Evolutionary conservation across 2,888 invertebrate species (phyloP).

Genomic region (Scaptomyza flava): DNA sequence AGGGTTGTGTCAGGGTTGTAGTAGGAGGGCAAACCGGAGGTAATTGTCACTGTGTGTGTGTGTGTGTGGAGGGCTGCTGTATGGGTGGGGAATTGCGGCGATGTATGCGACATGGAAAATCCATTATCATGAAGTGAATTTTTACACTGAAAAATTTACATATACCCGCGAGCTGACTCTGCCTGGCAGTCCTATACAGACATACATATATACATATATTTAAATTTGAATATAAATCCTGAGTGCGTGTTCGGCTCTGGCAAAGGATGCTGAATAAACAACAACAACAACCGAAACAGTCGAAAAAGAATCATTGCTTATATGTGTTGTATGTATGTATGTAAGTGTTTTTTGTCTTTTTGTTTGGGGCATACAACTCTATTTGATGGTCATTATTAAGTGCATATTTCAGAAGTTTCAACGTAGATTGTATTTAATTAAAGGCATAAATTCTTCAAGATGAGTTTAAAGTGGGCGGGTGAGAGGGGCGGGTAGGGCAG

Average conservation of each 20-base stretch:
- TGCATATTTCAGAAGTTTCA: conserved; percentile 47
- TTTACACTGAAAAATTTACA: conserved; percentile 80
- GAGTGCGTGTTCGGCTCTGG: conserved; percentile 68
- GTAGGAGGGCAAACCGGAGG: conserved; percentile 39
- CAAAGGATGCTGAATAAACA: conserved; percentile 61
- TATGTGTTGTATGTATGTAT: not conserved
- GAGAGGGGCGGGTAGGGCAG: not conserved
- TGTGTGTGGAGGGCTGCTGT: conserved; percentile 25
- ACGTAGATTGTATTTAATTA: conserved; percentile 76
- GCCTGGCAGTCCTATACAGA: not conserved
- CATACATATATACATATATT: conserved; percentile 40
- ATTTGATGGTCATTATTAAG: conserved; percentile 62
- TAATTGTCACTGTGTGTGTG: conserved; percentile 64
- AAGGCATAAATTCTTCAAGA: conserved; percentile 72
- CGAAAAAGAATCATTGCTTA: conserved; percentile 45
- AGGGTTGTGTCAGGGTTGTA: conserved; percentile 16
- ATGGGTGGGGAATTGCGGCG: conserved; percentile 35
- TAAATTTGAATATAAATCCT: conserved; percentile 79
- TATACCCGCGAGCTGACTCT: conserved; percentile 65
- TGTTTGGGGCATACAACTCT: conserved; percentile 35
- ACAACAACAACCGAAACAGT: conserved; percentile 28
- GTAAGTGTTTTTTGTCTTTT: not conserved
- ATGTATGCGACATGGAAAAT: conserved; percentile 82
- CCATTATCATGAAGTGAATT: conserved; percentile 81
- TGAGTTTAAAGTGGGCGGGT: not conserved